Percentiles rank a stretch among this genome's conserved stretches.
These are phyloP conservation scores for Gracilinanus agilis DNA, from an alignment of 2,113 vertebrate genomes.

Conservation along the genomic window DNA sequence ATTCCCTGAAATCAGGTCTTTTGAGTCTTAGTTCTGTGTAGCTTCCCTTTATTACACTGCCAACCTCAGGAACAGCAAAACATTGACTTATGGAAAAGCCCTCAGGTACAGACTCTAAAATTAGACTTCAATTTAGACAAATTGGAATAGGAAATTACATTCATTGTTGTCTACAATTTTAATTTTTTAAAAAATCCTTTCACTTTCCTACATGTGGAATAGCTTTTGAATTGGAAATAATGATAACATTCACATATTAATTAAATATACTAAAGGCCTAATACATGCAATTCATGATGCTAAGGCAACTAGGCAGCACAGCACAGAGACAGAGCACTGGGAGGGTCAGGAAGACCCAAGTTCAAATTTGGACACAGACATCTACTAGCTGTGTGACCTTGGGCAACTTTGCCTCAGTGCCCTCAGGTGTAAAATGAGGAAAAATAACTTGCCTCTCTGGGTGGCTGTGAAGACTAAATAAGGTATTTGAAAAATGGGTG, in stretches of 20 bases:
- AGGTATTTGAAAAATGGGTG: not conserved
- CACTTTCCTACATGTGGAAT: not conserved
- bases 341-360: not conserved
- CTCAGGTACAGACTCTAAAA: not conserved
- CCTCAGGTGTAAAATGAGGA: not conserved
- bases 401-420: not conserved
- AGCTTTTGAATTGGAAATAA: not conserved
- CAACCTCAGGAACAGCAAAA: not conserved
- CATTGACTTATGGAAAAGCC: not conserved
- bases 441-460: not conserved
- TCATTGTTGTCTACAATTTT: not conserved
- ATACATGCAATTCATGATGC: not conserved
- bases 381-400: not conserved
- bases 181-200: not conserved
- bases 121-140: not conserved
- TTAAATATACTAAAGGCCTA: not conserved
- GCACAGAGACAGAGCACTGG: not conserved
- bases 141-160: not conserved
- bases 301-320: not conserved
- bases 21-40: not conserved
- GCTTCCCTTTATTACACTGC: not conserved
- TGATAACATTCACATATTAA: not conserved
- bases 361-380: not conserved
- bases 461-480: not conserved
- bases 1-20: not conserved